Conservation (phyloP, 2,888 invertebrate species). For the Dynastes maya region DNA sequence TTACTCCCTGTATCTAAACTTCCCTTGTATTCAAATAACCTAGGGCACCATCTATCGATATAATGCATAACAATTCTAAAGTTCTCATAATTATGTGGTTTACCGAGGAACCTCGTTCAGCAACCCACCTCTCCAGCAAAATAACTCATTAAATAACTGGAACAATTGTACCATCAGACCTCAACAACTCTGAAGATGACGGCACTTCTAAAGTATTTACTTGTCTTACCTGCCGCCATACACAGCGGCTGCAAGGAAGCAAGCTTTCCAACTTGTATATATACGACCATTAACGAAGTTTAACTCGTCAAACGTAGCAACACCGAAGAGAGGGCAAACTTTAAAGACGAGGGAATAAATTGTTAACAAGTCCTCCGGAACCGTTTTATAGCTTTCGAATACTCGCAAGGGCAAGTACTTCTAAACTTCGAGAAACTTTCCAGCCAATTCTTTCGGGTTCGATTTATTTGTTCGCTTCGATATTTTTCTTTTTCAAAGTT, state of each 20-base stretch:
- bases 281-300: slow-evolving; percentile 3
- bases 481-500: too few species aligned
- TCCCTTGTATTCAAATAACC: too few species aligned
- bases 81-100: slow-evolving; percentile 9
- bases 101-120: neutral
- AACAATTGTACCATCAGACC: neutral
- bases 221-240: neutral
- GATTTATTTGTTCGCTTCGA: slow-evolving; percentile 1
- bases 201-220: neutral
- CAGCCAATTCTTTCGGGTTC: neutral
- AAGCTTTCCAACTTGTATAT: neutral
- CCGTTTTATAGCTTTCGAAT: slow-evolving; percentile 27
- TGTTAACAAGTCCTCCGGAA: slow-evolving; percentile 34
- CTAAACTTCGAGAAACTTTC: slow-evolving; percentile 18
- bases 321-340: slow-evolving; percentile 18
- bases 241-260: neutral
- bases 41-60: neutral
- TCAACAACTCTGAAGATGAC: neutral
- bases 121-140: neutral
- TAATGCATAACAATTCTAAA: neutral
- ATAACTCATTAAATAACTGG: slow-evolving; percentile 4
- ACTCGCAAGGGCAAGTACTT: slow-evolving; percentile 14
- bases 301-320: slow-evolving; percentile 11
- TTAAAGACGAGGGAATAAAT: slow-evolving; percentile 16
- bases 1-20: too few species aligned